Base-by-base conservation (phyloP, 2,113 vertebrate genomes). In the Stictonetta naevosa region DNA sequence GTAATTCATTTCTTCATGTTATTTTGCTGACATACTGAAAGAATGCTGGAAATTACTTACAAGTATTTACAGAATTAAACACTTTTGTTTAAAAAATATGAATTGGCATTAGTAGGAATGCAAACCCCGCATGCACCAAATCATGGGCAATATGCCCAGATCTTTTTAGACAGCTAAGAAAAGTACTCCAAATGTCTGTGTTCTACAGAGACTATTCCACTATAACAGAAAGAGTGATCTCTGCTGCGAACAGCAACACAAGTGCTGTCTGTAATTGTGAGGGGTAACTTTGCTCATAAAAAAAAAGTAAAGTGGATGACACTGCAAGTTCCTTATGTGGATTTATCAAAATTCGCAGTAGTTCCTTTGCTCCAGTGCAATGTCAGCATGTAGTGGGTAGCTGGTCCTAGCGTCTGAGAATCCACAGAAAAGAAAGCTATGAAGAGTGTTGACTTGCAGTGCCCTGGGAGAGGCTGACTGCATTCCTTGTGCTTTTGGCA, bases 401-500 rank as follows among this genome's bases (percentile, higher is more conserved):
- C 29, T 56, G 34, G 7, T 42, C 82, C 91, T 56, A 19, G 1
- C 28, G 50, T 4, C 85, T 88, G 71, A 56, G 77, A 92, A 77
- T 8, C 71, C 81, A 63, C 56, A 76, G 44, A 69, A 82, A 42
- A 92, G 69, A 90, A 92, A 31, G 74, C 81, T 86, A 31, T 72
- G 82, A 62, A 60, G 93, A 91, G 48, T 53, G 66, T 59, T 91
- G 82, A 90, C 78, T 50, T 80, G 89, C 44, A 89, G 73, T 74
- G 93, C 87, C 83, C 81, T 71, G 91, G 73, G 77, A 96, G 62
- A 82, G 64, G 26, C 50, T 91, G 90, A 59, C 83, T 93, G 60
- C 26, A 59, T 75, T 73, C 66, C 85, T 76, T 60, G 17, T 88
- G 76, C 52, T 88, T 86, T 75, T 85, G 88, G 92, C 74, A 95